Base-by-base conservation (phyloP, 2,113 vertebrate species). In the Apus apus region DNA sequence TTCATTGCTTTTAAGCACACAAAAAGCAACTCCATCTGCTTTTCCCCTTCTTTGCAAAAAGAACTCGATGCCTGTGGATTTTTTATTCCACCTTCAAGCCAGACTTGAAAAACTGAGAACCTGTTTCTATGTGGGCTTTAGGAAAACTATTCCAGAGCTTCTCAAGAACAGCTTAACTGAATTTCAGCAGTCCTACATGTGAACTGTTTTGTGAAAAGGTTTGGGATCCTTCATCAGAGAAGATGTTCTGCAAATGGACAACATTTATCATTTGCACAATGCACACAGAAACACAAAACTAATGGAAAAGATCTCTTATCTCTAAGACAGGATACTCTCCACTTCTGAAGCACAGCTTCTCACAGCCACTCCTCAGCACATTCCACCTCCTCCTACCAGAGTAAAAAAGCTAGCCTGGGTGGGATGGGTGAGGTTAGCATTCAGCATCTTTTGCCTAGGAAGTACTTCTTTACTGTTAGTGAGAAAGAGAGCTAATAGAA, bases 11-110 rank as follows among this genome's bases (percentile, higher is more conserved):
- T 89, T 87, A 92, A 95, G 66, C 61, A 65, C 3, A 34, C 46
- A 93, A 89, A 92, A 89, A 92, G 53, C 45, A 85, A 61, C 57
- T 86, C 89, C 73, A 66, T 82, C 66, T 96, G 73, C 50, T 93
- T 94, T 95, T 85, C 6, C 34, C 71, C 12, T 71, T 67, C 38
- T 86, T 92, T 85, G 77, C 76, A 90, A 89, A 83, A 34, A 32
- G 21, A 80, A 91, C 32, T 21, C 74, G 78, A 46, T 57, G 71
- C 57, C 62, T 92, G 58, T 38, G 26, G 83, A 97, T 84, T 91
- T 96, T 75, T 85, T 88, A 85, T 92, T 92, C 65, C 68, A 80
- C 40, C 65, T 92, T 82, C 51, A 62, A 91, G 71, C 61, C 46
- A 76, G 50, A 54, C 53, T 56, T 75, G n/a, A 91, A 94, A 93